Evolutionary conservation across 2,888 invertebrate genomes (phyloP).

Genomic region (Silvanus unidentatus): DNA sequence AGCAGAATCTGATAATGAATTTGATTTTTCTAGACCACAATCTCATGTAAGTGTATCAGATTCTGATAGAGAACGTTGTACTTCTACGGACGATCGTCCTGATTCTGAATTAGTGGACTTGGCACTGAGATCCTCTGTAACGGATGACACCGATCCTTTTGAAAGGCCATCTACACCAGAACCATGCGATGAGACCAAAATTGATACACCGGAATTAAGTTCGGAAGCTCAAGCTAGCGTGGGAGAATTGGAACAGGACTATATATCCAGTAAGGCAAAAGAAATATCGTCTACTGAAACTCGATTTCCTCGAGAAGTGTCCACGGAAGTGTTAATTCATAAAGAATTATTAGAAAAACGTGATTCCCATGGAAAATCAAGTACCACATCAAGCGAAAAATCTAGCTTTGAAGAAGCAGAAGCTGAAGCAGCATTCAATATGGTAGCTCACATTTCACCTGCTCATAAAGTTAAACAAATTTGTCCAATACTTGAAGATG

Average conservation of each 20-base stretch:
- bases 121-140: constrained; percentile 39
- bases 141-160: constrained; percentile 45
- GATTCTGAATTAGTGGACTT: constrained; percentile 45
- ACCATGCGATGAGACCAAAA: constrained; percentile 44
- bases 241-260: constrained; percentile 44
- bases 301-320: constrained; percentile 17
- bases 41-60: constrained; percentile 41
- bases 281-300: constrained; percentile 9
- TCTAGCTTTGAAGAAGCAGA: constrained; percentile 49
- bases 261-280: constrained; percentile 38
- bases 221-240: constrained; percentile 40
- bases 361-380: constrained; percentile 41
- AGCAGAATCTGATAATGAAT: constrained; percentile 32
- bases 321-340: constrained; percentile 31
- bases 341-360: constrained; percentile 36
- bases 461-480: constrained; percentile 47
- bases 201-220: constrained; percentile 41
- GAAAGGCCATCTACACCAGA: constrained; percentile 52
- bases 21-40: constrained; percentile 27
- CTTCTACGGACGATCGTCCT: constrained; percentile 39
- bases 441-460: constrained; percentile 48
- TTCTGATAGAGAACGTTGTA: constrained; percentile 39
- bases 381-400: constrained; percentile 44
- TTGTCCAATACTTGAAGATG: constrained; percentile 47
- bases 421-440: constrained; percentile 49